Base-by-base conservation (phyloP, 2,888 invertebrate genomes). In the Protodeltote pygarga region DNA sequence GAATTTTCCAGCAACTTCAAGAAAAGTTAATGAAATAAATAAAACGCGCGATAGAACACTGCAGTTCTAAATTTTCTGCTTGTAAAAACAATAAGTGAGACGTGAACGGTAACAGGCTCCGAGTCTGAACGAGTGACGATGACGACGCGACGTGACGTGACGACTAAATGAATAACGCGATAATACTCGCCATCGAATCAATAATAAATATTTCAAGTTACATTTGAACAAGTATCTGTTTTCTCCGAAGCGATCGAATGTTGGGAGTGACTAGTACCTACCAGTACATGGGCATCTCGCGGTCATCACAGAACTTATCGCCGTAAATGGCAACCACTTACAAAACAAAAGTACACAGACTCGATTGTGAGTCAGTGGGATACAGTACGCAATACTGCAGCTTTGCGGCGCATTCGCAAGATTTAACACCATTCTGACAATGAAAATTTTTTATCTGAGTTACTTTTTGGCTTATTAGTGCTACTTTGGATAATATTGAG, bases 251-350 rank as follows among this genome's bases (percentile, higher is more conserved):
- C 29, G 20, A 34, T 38, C 9, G 17, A 48, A 57, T 49, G 51
- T 27, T 27, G 41, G 19, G 37, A 42, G 19, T 15, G 42, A 27
- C 29, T 42, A 46, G 35, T 39, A 41, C 23, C 27, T 33, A 19
- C 29, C 44, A 46, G 35, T 39, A 41, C 23, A 28, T 33, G 19
- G 32, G 27, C 66, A 63, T 65, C 59, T 71, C 46, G 61, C 65
- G 65, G 69, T 67, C 68, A 75, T 71, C 75, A 57, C 53, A 45
- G 42, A 53, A 29, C 27, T 34, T 23, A 35, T 16, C 16, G 23
- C 82, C 79, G 63, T 83, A 85, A 78, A 86, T 76, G 87, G 84
- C 59, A 44, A 75, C 65, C 74, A 65, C 66, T 71, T 79, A 76
- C 81, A 78, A 81, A 81, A 81, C 77, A 68, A 72, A 79, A 79